These are phyloP conservation scores for Squalus acanthias DNA, from an alignment of 2,797 vertebrate genomes.

Conservation along the genomic window DNA sequence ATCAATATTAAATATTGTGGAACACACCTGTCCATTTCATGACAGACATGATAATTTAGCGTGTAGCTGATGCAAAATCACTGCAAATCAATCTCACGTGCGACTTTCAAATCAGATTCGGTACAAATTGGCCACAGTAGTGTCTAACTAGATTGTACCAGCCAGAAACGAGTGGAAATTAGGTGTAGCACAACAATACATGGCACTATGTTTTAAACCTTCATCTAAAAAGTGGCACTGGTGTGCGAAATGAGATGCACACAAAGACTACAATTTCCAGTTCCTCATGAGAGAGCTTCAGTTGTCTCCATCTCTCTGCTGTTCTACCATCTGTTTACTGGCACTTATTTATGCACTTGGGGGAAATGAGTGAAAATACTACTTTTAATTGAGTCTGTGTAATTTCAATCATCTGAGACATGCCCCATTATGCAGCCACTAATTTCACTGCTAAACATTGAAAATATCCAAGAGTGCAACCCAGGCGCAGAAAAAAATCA, in stretches of 20 bases:
- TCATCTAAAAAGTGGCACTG: background rate
- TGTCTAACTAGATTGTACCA: background rate
- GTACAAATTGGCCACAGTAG: background rate
- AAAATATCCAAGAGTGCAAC: background rate
- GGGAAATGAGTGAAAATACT: conserved; percentile 18
- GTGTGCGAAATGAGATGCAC: conserved; percentile 18
- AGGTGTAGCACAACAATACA: background rate
- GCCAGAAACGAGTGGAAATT: background rate
- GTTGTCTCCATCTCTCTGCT: conserved; percentile 16
- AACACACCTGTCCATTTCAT: background rate
- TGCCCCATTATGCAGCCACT: background rate
- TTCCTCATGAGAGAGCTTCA: conserved; percentile 31
- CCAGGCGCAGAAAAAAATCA: background rate
- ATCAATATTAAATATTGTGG: background rate
- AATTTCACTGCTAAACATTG: background rate
- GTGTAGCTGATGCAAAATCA: background rate
- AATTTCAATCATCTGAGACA: conserved; percentile 24
- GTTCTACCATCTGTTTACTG: conserved; percentile 34
- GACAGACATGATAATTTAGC: background rate
- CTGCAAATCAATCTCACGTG: background rate
- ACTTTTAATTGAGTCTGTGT: background rate
- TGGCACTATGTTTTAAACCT: background rate
- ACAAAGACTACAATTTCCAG: background rate
- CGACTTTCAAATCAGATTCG: background rate
- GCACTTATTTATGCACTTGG: background rate